Conservation (phyloP, 2,797 vertebrate genomes). For the Coilia nasus region DNA sequence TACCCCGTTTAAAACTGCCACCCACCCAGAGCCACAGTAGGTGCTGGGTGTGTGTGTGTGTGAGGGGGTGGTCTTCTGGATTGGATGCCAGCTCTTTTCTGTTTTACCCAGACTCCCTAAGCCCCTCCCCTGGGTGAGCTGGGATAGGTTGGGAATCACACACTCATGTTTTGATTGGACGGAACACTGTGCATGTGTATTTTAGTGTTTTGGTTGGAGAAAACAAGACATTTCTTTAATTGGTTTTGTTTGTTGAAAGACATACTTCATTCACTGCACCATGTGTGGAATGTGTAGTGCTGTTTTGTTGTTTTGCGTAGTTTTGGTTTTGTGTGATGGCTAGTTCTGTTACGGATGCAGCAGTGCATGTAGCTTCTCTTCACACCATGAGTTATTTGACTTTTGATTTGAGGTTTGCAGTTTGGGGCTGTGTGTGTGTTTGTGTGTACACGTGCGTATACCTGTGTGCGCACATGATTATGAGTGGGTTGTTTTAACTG, state of each 20-base stretch:
- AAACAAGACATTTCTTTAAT: constrained; percentile 39
- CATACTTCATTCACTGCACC: constrained; percentile 44
- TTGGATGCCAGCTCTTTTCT: neutral
- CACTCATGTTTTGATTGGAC: constrained; percentile 45
- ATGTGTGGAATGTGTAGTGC: constrained; percentile 32
- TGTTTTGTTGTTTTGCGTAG: constrained; percentile 40
- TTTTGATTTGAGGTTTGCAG: constrained; percentile 4
- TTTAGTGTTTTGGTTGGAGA: constrained; percentile 41
- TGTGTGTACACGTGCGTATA: neutral
- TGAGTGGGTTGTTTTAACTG: too few relatives aligned
- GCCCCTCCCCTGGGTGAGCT: too few relatives aligned
- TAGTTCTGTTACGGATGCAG: constrained; percentile 35
- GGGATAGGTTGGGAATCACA: constrained; percentile 29
- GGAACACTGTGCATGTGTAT: constrained; percentile 65
- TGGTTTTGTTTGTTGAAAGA: constrained; percentile 54
- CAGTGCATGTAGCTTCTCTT: constrained; percentile 47
- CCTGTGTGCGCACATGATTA: too few relatives aligned
- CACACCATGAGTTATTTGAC: constrained; percentile 7
- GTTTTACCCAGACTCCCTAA: neutral
- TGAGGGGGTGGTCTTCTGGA: constrained; percentile 1
- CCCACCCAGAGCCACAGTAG: too few relatives aligned
- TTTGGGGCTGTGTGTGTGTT: constrained; percentile 30
- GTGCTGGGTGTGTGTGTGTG: constrained; percentile 9
- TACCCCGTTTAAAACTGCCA: neutral
- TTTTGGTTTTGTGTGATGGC: constrained; percentile 30